Evolutionary conservation across 1,140 invertebrate genomes (phyloP).

Genomic region (Danaus plexippus): DNA sequence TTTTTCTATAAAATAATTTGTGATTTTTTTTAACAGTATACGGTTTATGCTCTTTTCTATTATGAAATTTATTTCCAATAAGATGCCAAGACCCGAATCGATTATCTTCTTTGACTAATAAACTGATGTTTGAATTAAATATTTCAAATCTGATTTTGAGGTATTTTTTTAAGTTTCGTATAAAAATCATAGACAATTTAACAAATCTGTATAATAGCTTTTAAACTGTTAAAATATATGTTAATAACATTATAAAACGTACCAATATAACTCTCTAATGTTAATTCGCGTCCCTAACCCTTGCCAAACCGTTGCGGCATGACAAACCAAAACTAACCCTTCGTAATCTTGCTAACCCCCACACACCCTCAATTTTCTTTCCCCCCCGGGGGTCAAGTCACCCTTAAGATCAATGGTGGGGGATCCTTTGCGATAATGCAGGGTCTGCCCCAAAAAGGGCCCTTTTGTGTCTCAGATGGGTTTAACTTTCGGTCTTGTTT

Average conservation of each 20-base stretch:
- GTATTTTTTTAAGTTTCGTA: no score
- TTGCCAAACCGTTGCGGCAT: slow-evolving; percentile 31
- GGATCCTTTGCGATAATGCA: slow-evolving; percentile 58
- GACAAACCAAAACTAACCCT: slow-evolving; percentile 61
- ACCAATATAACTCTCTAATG: neutral
- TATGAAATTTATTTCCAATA: no score
- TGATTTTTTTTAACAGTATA: neutral
- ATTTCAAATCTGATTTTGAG: no score
- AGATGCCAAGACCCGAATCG: no score
- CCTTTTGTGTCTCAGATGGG: slow-evolving; percentile 65
- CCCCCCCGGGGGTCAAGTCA: slow-evolving; percentile 56
- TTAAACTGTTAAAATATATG: no score
- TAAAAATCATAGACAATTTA: no score
- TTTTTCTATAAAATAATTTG: no score
- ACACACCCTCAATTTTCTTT: slow-evolving; percentile 56
- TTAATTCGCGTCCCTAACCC: slow-evolving; percentile 17
- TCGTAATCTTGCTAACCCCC: slow-evolving; percentile 41
- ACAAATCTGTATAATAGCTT: no score
- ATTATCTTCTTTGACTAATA: no score
- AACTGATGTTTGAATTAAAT: no score
- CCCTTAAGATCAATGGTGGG: slow-evolving; percentile 70
- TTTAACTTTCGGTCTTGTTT: slow-evolving; percentile 60
- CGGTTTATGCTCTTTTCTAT: slow-evolving; percentile 5
- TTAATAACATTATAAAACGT: no score
- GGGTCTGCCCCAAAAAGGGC: slow-evolving; percentile 46